A percentile compares a stretch with the other conserved stretches of the same genome.
Conservation (phyloP, 2,888 invertebrate genomes). For the Empis stercorea region DNA sequence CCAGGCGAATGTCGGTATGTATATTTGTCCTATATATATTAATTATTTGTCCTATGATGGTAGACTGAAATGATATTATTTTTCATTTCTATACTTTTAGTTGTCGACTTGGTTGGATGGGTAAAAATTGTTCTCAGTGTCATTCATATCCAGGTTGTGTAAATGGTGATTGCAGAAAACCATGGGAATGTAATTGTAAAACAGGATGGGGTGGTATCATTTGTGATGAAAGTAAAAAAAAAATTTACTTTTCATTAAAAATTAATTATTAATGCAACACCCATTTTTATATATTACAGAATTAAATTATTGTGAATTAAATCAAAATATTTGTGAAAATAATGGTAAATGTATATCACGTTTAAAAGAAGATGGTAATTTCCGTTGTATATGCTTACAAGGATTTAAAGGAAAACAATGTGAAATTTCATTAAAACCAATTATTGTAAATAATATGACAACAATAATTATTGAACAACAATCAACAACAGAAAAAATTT, state of each 20-base stretch:
- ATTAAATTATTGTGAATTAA: constrained; percentile 70
- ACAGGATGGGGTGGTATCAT: constrained; percentile 73
- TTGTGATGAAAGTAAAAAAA: constrained; percentile 71
- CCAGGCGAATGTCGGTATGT: constrained; percentile 63
- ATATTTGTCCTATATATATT: not conserved
- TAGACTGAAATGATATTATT: too few species aligned
- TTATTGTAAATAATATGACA: not conserved
- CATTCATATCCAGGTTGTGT: constrained; percentile 81
- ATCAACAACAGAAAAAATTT: not conserved
- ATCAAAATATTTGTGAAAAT: constrained; percentile 62
- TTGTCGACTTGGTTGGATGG: constrained; percentile 84
- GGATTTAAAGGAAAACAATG: constrained; percentile 66
- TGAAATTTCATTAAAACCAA: constrained; percentile 41
- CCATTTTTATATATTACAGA: constrained; percentile 42
- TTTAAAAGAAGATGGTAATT: constrained; percentile 62
- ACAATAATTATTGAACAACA: not conserved
- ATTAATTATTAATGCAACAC: too few species aligned
- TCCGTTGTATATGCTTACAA: constrained; percentile 60
- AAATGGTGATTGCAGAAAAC: constrained; percentile 68
- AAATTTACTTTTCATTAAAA: not conserved
- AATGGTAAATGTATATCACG: constrained; percentile 69
- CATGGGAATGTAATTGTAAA: constrained; percentile 84
- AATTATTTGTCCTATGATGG: too few species aligned
- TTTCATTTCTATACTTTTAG: constrained; percentile 20
- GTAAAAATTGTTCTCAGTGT: constrained; percentile 59